These are phyloP conservation scores for Eurypyga helias DNA, from an alignment of 2,113 vertebrate genomes.

Conservation along the genomic window DNA sequence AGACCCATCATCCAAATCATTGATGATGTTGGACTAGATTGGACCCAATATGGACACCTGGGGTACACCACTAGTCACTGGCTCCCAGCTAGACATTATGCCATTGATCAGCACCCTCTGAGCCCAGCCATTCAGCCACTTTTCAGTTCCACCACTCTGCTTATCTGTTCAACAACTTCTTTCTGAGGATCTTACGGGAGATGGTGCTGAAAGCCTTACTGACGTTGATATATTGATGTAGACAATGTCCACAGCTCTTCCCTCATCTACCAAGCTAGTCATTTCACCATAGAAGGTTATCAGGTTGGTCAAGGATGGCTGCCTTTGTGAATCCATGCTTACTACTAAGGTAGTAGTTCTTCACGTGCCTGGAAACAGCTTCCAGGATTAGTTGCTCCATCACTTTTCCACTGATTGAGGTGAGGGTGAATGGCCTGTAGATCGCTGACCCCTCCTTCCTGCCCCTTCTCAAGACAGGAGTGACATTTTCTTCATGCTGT, in stretches of 20 bases:
- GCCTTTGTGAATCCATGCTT: background rate
- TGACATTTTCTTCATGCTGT: background rate
- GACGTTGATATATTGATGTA: accelerated
- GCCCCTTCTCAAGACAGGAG: background rate
- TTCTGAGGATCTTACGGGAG: background rate
- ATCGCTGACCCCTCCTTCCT: background rate
- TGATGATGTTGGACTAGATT: background rate
- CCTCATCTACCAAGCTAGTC: background rate
- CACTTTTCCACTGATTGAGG: background rate
- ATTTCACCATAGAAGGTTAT: background rate
- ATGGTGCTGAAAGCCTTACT: background rate
- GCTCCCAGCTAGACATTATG: background rate
- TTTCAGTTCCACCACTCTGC: background rate
- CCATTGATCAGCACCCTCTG: background rate
- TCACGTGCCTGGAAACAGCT: background rate
- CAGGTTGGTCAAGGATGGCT: background rate
- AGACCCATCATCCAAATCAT: background rate
- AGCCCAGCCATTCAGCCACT: background rate
- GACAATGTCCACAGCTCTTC: background rate
- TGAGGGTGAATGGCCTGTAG: background rate
- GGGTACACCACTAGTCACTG: background rate
- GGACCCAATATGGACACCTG: background rate
- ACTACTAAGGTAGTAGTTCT: background rate
- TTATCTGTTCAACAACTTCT: background rate
- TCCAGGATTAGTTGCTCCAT: background rate